A percentile compares a stretch with the other conserved stretches of the same genome.
Evolutionary conservation across 2,113 vertebrate species (phyloP).

Genomic region (Garra rufa): DNA sequence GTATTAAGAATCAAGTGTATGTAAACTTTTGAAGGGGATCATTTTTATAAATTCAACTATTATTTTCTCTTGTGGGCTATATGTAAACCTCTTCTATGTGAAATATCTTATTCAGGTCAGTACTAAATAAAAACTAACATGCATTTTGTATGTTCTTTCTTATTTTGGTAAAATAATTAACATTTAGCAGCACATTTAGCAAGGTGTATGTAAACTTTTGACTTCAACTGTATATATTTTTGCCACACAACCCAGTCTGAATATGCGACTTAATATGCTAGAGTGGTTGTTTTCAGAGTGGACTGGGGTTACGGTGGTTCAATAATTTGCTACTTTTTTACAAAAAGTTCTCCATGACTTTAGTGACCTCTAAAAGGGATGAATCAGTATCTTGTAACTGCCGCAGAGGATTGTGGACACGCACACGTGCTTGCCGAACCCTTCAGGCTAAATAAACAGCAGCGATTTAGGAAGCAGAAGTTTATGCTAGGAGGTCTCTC

Average conservation of each 20-base stretch:
- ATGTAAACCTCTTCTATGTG: no score
- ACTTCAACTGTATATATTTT: no score
- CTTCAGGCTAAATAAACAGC: conserved; percentile 64
- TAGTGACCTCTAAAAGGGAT: conserved; percentile 36
- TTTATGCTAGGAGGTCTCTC: conserved; percentile 67
- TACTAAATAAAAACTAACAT: no score
- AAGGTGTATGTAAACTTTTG: no score
- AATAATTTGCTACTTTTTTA: not conserved
- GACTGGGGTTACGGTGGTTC: not conserved
- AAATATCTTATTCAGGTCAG: no score
- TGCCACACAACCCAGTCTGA: not conserved
- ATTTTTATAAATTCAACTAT: no score
- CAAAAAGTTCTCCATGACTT: conserved; percentile 28
- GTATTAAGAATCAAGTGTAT: no score
- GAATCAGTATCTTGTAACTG: conserved; percentile 66
- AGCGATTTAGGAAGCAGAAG: conserved; percentile 41
- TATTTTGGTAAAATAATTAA: no score
- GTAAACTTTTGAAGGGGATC: no score
- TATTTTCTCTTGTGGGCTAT: no score
- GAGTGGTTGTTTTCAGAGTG: not conserved
- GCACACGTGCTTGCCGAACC: conserved; percentile 45
- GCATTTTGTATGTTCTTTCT: no score
- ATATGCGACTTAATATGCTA: not conserved
- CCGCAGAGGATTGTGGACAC: conserved; percentile 54
- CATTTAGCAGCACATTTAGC: no score